Base-by-base conservation (phyloP, 1,140 invertebrate species). In the Idris sp. region DNA sequence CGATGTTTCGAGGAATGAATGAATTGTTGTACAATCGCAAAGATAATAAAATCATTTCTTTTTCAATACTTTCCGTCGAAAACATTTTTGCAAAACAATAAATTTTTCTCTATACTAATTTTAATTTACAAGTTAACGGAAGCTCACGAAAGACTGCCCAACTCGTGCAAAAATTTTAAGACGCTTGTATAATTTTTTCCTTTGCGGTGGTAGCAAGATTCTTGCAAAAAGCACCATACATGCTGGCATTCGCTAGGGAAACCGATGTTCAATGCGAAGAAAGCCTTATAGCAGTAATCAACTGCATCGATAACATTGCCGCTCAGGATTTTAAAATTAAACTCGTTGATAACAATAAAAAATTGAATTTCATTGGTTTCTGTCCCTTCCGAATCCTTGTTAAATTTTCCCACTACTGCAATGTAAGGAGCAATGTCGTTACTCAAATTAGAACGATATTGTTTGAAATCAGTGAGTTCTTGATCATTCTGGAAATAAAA, bases 201-300 rank as follows among this genome's bases (percentile, higher is more conserved):
- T 26, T 51, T 15, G 5, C 51, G 53, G 5, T 69, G 59, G 31
- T 59, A 69, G 28, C 59, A 30, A 26, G n/a, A 61, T 0, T 3
- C 13, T 36, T 69, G 65, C 6, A 59, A n/a, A 19, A 69, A 53
- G 0, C 14, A 4, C 65, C 65, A 69, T 11, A 59, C 9, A 22
- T 69, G 54, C 9, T 61, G 49, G 10, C 46, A 69, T 7, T 59
- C 2, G 15, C 14, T 8, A 13, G 46, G 31, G 40, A 58, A 71
- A 4, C 53, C 46, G 10, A 53, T 7, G 2, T 13, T 9, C 11
- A 71, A 38, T 11, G 53, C 28, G 22, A 69, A 69, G 11, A 69
- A 59, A 6, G 44, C 41, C 26, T 68, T 56, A 11, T 56, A 68
- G 22, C 51, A 68, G 2, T 11, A 35, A 16, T 54, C 13, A 4